A percentile compares a stretch with the other conserved stretches of the same genome.
Evolutionary conservation across 2,888 invertebrate genomes (phyloP).

Genomic region (Lasioglossum pauxillum): DNA sequence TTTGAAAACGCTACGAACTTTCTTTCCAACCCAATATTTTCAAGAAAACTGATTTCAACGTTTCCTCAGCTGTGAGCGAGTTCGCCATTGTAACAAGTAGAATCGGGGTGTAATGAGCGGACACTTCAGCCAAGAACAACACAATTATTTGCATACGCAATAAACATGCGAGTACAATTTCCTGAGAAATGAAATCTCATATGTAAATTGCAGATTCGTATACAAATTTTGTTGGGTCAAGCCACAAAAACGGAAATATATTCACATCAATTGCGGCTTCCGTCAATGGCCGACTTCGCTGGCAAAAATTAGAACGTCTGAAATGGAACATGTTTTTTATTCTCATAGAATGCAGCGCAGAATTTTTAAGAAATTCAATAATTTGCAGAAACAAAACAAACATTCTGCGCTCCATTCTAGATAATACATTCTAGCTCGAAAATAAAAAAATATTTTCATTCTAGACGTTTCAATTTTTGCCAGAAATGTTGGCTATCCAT

Average conservation of each 20-base stretch:
- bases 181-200: neutral
- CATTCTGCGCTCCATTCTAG: neutral
- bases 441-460: neutral
- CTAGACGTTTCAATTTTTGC: neutral
- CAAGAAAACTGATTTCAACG: too few species aligned
- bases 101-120: neutral
- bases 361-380: too few species aligned
- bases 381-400: too few species aligned
- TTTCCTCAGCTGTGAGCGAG: neutral
- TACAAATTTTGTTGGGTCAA: too few species aligned
- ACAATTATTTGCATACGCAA: neutral
- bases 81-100: neutral
- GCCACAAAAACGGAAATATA: too few species aligned
- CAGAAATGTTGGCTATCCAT: neutral
- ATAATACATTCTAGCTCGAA: neutral
- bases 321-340: too few species aligned
- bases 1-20: too few species aligned
- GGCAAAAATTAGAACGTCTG: too few species aligned
- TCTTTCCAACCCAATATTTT: too few species aligned
- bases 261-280: too few species aligned
- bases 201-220: neutral
- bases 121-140: neutral
- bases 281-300: too few species aligned
- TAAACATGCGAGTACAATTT: neutral
- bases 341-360: too few species aligned